These are phyloP conservation scores for Calcarius lapponicus DNA, from an alignment of 2,797 vertebrate genomes.

Conservation along the genomic window DNA sequence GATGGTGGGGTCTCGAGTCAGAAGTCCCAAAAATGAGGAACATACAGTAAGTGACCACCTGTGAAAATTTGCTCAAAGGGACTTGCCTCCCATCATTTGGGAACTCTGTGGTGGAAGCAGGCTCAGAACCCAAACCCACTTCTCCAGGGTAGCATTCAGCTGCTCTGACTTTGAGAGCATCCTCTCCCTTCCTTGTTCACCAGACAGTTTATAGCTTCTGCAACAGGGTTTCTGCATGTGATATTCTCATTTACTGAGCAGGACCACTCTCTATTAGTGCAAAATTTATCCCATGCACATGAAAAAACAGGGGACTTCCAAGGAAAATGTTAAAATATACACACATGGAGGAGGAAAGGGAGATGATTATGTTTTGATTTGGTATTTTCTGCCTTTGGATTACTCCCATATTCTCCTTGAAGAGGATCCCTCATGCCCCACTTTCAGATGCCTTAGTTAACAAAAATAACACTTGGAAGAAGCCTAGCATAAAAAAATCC, in stretches of 20 bases:
- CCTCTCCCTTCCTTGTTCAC: slow-evolving; percentile 31
- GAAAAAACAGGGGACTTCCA: background rate
- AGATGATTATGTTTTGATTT: background rate
- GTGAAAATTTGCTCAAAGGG: slow-evolving; percentile 47
- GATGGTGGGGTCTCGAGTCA: background rate
- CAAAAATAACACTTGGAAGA: background rate
- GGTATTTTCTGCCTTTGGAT: background rate
- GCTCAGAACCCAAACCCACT: slow-evolving; percentile 65
- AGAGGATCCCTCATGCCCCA: rapidly evolving
- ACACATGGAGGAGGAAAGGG: background rate
- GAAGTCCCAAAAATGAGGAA: slow-evolving; percentile 55
- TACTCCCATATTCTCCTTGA: background rate
- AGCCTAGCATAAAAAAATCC: background rate
- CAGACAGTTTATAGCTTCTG: slow-evolving; percentile 27
- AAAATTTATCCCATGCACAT: background rate
- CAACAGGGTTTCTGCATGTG: slow-evolving; percentile 5
- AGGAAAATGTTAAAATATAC: background rate
- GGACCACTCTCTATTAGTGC: background rate
- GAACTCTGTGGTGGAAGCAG: slow-evolving; percentile 61
- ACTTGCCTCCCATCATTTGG: slow-evolving; percentile 62
- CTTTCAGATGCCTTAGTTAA: background rate
- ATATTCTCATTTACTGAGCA: background rate
- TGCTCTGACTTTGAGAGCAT: slow-evolving; percentile 25
- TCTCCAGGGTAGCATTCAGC: slow-evolving; percentile 50
- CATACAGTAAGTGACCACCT: slow-evolving; percentile 48